phyloP scores from a whole-genome alignment of 2,888 invertebrate genomes.

The Lymantria monacha region DNA sequence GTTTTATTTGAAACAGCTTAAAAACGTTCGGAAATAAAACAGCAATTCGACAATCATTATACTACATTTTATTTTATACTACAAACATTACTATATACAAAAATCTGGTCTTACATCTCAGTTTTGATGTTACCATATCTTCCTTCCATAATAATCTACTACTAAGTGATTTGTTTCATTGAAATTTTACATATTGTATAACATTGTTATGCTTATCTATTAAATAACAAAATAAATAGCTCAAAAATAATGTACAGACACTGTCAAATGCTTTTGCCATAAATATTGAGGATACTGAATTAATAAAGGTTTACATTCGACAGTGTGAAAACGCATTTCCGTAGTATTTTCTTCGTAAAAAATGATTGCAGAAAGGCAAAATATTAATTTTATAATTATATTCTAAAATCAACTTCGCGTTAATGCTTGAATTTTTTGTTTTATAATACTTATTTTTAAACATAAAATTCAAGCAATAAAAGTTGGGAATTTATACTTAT shows the following conservation, averaged over 20 bases:
- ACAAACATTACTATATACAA: constrained; percentile 71
- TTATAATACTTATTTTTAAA: neutral
- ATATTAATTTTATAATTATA: constrained; percentile 50
- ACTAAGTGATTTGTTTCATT: constrained; percentile 15
- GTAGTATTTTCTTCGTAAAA: constrained; percentile 67
- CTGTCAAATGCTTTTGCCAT: constrained; percentile 35
- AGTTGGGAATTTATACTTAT: constrained; percentile 45
- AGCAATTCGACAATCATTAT: constrained; percentile 69
- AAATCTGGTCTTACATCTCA: constrained; percentile 51
- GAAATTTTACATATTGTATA: constrained; percentile 27
- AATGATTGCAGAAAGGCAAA: constrained; percentile 76
- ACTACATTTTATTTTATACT: constrained; percentile 73
- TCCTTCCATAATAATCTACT: constrained; percentile 34
- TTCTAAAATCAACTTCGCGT: constrained; percentile 7
- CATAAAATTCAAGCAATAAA: constrained; percentile 35
- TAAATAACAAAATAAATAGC: constrained; percentile 72
- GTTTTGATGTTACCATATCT: constrained; percentile 37
- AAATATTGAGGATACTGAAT: neutral
- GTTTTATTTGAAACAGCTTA: too few species aligned
- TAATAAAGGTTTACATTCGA: constrained; percentile 1
- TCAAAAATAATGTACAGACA: constrained; percentile 53
- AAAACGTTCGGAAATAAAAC: constrained; percentile 46
- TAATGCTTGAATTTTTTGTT: constrained; percentile 4
- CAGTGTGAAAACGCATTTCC: constrained; percentile 47
- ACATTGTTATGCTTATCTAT: constrained; percentile 53